Evolutionary conservation across 92 coral and sea anemone species (phyloP).

Genomic region (Siderastrea radians): DNA sequence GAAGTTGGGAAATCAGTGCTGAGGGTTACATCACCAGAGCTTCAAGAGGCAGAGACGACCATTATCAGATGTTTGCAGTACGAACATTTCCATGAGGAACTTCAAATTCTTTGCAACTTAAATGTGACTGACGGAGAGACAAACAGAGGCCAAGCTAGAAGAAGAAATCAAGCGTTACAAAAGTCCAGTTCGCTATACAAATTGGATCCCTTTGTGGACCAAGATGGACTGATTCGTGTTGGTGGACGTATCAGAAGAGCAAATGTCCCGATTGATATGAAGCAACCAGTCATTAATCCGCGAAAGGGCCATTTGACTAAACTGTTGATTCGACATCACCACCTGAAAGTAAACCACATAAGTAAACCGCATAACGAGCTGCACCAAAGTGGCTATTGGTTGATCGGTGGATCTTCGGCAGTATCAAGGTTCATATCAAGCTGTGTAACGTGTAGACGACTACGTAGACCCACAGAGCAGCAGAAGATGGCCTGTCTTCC

Average conservation of each 20-base stretch:
- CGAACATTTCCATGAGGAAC: conserved; percentile 41
- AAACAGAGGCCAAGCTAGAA: conserved; percentile 13
- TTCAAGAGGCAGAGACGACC: conserved; percentile 18
- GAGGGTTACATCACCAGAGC: no score
- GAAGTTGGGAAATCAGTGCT: no score
- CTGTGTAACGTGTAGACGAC: conserved; percentile 20
- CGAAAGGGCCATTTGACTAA: background rate
- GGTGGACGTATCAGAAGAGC: no score
- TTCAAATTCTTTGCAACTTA: conserved; percentile 31
- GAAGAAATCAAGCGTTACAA: conserved; percentile 7
- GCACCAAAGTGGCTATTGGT: conserved; percentile 16
- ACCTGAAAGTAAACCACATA: conserved; percentile 23
- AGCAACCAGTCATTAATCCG: conserved; percentile 3
- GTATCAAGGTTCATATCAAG: conserved; percentile 9
- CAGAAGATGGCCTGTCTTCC: conserved; percentile 46
- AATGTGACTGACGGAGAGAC: conserved; percentile 28
- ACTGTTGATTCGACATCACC: conserved; percentile 3
- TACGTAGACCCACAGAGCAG: background rate
- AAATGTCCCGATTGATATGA: background rate
- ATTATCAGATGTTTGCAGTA: conserved; percentile 41
- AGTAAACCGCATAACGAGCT: conserved; percentile 26
- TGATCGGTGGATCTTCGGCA: background rate
- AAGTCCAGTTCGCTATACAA: conserved; percentile 30
- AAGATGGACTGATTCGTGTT: background rate
- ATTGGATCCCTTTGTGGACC: conserved; percentile 37